Conservation (phyloP, 2,797 vertebrate genomes). For the Schizopygopsis pylzovi region DNA sequence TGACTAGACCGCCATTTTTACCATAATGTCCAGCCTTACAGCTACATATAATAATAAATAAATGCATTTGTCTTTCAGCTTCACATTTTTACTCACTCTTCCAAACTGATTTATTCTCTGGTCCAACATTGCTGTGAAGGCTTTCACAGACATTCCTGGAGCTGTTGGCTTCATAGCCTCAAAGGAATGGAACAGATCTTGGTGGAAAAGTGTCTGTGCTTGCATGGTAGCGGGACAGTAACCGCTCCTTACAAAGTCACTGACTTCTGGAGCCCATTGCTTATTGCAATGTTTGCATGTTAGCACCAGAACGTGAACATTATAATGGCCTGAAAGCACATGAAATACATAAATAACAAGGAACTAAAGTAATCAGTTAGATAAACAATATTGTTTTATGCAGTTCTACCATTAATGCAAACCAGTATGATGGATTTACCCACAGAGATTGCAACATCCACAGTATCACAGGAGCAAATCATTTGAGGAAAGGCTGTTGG, state of each 20-base stretch:
- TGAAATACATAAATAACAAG: background rate
- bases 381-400: background rate
- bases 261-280: slow-evolving; percentile 36
- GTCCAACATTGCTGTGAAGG: background rate
- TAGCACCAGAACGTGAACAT: background rate
- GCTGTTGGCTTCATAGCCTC: slow-evolving; percentile 42
- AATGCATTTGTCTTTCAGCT: no score
- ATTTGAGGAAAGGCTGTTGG: slow-evolving; percentile 38
- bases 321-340: background rate
- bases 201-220: slow-evolving; percentile 37
- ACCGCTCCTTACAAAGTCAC: slow-evolving; percentile 36
- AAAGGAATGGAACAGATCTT: slow-evolving; percentile 40
- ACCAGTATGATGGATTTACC: slow-evolving; percentile 3
- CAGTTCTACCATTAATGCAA: slow-evolving; percentile 20
- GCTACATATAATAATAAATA: no score
- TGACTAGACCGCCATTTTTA: background rate
- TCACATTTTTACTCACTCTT: no score
- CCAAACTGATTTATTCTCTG: no score
- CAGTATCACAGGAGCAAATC: slow-evolving; percentile 35
- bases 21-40: no score
- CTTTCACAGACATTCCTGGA: slow-evolving; percentile 33
- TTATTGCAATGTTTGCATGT: slow-evolving; percentile 38
- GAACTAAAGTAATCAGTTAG: background rate
- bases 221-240: slow-evolving; percentile 46
- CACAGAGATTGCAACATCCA: slow-evolving; percentile 11